phyloP scores from a whole-genome alignment of 2,113 vertebrate species.

The Crotophaga sulcirostris region DNA sequence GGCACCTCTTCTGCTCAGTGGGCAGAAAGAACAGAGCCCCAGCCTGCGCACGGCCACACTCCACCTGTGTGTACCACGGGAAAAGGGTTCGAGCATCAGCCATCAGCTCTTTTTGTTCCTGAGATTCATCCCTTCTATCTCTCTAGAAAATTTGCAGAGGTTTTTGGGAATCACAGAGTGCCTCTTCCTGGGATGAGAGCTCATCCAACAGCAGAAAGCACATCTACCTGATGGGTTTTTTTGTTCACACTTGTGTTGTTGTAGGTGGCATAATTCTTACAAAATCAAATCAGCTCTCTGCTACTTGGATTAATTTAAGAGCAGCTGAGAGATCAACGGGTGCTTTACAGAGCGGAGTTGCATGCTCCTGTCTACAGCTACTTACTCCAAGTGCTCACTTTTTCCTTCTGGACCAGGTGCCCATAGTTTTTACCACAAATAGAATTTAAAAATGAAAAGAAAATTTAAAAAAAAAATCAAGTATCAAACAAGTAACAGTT shows the following conservation, averaged over 20 bases:
- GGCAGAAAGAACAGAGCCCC: background rate
- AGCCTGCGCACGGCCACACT: background rate
- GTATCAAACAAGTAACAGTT: background rate
- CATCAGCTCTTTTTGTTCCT: background rate
- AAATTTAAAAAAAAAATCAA: background rate
- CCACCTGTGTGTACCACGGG: fast-evolving
- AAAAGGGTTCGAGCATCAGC: background rate
- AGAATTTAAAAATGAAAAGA: background rate
- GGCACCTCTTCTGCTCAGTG: background rate
- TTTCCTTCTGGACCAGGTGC: constrained; percentile 4
- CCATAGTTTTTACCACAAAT: background rate
- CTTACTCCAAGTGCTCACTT: constrained; percentile 26
- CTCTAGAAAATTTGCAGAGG: background rate
- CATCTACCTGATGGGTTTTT: background rate
- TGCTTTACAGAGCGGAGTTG: background rate
- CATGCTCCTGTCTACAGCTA: background rate
- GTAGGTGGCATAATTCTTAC: background rate
- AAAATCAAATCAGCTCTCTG: background rate
- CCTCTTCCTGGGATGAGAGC: background rate
- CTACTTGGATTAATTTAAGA: background rate
- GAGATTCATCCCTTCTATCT: background rate
- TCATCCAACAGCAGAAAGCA: background rate
- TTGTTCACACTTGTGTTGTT: background rate
- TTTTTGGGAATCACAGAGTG: background rate
- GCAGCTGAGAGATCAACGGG: background rate